These are phyloP conservation scores for Amaurobius ferox DNA, from an alignment of 2,888 invertebrate genomes.

Conservation along the genomic window DNA sequence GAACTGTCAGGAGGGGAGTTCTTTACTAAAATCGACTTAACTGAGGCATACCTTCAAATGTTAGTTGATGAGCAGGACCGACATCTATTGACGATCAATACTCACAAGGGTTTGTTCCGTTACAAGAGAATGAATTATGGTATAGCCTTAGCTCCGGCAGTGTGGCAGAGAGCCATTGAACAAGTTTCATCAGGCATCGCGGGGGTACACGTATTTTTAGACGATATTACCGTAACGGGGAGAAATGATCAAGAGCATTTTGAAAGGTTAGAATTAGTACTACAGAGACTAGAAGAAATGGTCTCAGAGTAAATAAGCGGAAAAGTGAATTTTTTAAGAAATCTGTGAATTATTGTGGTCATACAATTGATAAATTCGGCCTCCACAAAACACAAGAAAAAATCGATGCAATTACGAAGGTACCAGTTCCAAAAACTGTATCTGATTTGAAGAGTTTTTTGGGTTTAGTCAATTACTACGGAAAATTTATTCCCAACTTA, in stretches of 20 bases:
- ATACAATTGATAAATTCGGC: too few relatives aligned
- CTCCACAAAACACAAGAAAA: too few relatives aligned
- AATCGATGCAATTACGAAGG: constrained; percentile 29
- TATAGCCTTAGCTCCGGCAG: constrained; percentile 76
- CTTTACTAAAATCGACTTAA: constrained; percentile 75
- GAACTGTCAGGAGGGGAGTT: constrained; percentile 74
- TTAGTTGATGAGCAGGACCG: constrained; percentile 76
- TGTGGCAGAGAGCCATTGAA: constrained; percentile 73
- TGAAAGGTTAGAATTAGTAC: too few relatives aligned
- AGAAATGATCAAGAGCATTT: too few relatives aligned
- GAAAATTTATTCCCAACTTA: constrained; percentile 48
- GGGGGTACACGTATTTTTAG: too few relatives aligned
- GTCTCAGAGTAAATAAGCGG: too few relatives aligned
- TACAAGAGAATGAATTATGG: constrained; percentile 76
- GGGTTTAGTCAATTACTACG: constrained; percentile 34
- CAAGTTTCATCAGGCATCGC: constrained; percentile 23
- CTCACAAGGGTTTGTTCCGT: constrained; percentile 76
- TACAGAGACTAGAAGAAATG: too few relatives aligned
- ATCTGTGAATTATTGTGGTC: too few relatives aligned
- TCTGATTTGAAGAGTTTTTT: constrained; percentile 42
- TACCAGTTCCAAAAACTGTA: constrained; percentile 50
- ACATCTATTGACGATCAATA: constrained; percentile 76
- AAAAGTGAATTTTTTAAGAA: too few relatives aligned
- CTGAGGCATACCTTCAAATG: constrained; percentile 76
- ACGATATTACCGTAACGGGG: too few relatives aligned